Conservation (phyloP, 2,797 vertebrate genomes). For the Sebastes iracundus region DNA sequence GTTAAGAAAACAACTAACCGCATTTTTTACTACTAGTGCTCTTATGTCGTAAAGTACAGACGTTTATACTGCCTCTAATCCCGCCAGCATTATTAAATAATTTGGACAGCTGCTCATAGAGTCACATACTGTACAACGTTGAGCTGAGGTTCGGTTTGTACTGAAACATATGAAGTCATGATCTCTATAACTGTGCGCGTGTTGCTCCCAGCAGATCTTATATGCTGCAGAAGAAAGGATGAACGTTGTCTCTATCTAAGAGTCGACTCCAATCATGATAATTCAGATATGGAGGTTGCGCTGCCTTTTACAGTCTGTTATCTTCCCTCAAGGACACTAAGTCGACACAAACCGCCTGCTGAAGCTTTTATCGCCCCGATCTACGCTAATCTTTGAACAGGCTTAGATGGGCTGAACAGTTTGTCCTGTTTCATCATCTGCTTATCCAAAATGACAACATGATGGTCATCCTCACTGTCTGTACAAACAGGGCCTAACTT, state of each 20-base stretch:
- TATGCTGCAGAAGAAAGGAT: neutral
- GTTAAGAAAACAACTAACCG: conserved; percentile 18
- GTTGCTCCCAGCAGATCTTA: neutral
- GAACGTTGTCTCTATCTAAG: neutral
- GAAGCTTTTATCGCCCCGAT: conserved; percentile 25
- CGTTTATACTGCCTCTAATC: neutral
- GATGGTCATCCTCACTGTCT: neutral
- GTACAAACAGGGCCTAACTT: neutral
- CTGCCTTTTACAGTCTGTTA: conserved; percentile 52
- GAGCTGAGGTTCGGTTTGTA: neutral
- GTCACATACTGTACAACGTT: neutral
- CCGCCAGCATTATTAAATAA: neutral
- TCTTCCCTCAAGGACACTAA: conserved; percentile 64
- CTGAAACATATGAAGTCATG: neutral
- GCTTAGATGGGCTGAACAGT: conserved; percentile 23
- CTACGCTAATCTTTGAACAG: conserved; percentile 49
- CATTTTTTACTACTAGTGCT: neutral
- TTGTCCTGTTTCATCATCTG: conserved; percentile 3
- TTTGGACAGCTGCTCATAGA: neutral
- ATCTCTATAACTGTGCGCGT: neutral
- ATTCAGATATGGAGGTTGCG: conserved; percentile 41
- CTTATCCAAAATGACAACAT: neutral
- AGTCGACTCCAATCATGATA: conserved; percentile 5
- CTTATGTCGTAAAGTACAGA: neutral
- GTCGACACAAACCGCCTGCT: conserved; percentile 20